These are phyloP conservation scores for Macrobrachium rosenbergii DNA, from an alignment of 1,140 invertebrate species.

Conservation along the genomic window DNA sequence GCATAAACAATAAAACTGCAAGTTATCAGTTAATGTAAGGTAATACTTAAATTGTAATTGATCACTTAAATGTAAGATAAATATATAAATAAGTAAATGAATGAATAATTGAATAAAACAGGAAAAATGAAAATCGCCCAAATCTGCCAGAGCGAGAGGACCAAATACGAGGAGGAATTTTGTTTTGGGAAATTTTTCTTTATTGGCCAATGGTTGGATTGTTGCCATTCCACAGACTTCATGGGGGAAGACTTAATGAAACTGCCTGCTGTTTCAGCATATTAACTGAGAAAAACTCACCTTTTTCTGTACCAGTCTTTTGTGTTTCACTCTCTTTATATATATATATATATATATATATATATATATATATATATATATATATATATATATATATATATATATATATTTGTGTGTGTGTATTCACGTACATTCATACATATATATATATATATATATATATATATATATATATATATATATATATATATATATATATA, in stretches of 20 bases:
- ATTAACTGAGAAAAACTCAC: background rate
- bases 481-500: constrained; percentile 19
- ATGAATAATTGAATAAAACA: background rate
- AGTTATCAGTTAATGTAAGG: too few relatives aligned
- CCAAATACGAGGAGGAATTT: too few relatives aligned
- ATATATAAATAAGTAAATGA: background rate
- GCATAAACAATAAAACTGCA: too few relatives aligned
- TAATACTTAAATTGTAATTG: too few relatives aligned
- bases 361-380: constrained; percentile 11
- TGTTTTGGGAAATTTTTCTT: too few relatives aligned
- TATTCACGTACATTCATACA: background rate
- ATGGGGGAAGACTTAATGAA: background rate
- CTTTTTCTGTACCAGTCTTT: background rate
- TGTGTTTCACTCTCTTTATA: background rate
- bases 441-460: background rate
- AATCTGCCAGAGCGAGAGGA: too few relatives aligned
- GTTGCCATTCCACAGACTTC: too few relatives aligned
- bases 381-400: constrained; percentile 14
- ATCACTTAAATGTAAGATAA: background rate
- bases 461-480: constrained; percentile 1
- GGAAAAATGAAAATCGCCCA: too few relatives aligned
- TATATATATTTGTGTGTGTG: background rate
- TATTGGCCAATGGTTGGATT: too few relatives aligned
- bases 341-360: constrained; percentile 25
- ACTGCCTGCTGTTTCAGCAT: background rate